Evolutionary conservation across 1,140 invertebrate genomes (phyloP).

Genomic region (Lordiphosa stackelbergi): DNA sequence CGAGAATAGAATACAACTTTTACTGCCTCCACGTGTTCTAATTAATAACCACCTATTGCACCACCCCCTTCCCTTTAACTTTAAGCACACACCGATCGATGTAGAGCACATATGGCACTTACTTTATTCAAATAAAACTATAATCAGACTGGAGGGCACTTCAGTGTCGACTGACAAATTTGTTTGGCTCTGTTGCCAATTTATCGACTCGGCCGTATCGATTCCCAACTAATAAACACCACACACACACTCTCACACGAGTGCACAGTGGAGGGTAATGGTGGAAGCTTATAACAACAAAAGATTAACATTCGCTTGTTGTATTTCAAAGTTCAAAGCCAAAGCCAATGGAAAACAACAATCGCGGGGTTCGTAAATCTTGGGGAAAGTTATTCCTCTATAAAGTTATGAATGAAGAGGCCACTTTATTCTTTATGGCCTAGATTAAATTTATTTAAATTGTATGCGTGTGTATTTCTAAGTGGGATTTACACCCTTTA

Average conservation of each 20-base stretch:
- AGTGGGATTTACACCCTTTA: constrained; percentile 69
- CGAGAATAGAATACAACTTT: too few relatives aligned
- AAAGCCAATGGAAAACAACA: constrained; percentile 25
- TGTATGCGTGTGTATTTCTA: constrained; percentile 13
- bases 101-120: constrained; percentile 1
- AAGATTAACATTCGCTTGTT: constrained; percentile 63
- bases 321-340: constrained; percentile 51
- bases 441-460: constrained; percentile 10
- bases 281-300: constrained; percentile 10
- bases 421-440: constrained; percentile 11
- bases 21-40: too few relatives aligned
- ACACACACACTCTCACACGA: background rate
- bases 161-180: constrained; percentile 35
- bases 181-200: constrained; percentile 41
- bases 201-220: constrained; percentile 47
- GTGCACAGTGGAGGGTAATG: too few relatives aligned
- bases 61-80: background rate
- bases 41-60: too few relatives aligned
- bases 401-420: too few relatives aligned
- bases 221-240: constrained; percentile 26
- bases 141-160: constrained; percentile 8
- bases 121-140: constrained; percentile 13
- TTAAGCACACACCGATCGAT: background rate
- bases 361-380: constrained; percentile 45
- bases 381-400: background rate